Evolutionary conservation across 2,888 invertebrate species (phyloP), one percentile per base, ranked within the genome.

Genomic region (Epinotia brunnichana): DNA sequence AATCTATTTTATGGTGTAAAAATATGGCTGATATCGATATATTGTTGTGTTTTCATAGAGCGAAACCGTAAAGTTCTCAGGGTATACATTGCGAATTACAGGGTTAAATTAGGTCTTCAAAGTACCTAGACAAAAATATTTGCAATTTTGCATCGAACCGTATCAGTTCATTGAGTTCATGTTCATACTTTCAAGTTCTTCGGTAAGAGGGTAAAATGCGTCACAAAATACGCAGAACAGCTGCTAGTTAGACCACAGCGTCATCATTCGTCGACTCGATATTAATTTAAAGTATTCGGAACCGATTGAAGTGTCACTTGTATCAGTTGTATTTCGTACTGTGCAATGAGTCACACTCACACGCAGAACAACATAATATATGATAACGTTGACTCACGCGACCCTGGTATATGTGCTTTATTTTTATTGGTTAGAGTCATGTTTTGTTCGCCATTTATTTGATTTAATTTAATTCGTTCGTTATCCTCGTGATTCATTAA

Each of bases 381-480:
- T 17, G 61, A 54, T 61, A 68, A 29, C 10, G 53, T 35, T 60
- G 69, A 54, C 35, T 69, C 69, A 69, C 21, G 13, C 60, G 39
- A 51, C 59, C 60, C 61, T 61, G 53, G 48, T 24, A 61, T 24
- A 61, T 29, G 41, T 69, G 53, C 24, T 69, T 53, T 69, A 24
- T 61, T 24, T 51, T 61, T 61, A 61, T 57, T 13, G 29, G 29
- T n/a, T 57, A 57, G n/a, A 7, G 48, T n/a, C 48, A 48, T 48
- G n/a, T 48, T n/a, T 48, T 48, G 48, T 48, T 48, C n/a, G 48
- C n/a, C 48, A n/a, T 48, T 44, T 15, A 15, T n/a, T 44, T 41
- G 2, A 41, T 41, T 44, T 48, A 5, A 48, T 48, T 44, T 48
- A n/a, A 48, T 48, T 48, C 15, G 3, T 48, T n/a, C n/a, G 44